These are phyloP conservation scores for Orthonevra nobilis DNA, from an alignment of 2,888 invertebrate species.

Conservation along the genomic window DNA sequence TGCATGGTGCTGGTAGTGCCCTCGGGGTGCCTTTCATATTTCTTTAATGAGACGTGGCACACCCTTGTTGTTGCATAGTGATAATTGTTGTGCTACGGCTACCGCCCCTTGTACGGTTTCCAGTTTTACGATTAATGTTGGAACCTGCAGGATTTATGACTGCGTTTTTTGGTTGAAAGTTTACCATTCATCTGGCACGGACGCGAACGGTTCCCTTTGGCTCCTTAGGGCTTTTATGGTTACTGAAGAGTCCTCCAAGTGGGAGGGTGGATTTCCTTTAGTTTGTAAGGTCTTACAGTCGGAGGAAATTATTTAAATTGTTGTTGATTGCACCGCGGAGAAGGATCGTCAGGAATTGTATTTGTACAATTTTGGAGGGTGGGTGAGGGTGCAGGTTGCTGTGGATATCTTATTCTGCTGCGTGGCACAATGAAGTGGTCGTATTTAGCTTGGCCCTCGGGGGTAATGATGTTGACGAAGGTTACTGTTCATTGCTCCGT, in stretches of 20 bases:
- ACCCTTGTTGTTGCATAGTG: conserved; percentile 57
- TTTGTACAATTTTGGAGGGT: conserved; percentile 4
- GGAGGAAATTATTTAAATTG: conserved; percentile 64
- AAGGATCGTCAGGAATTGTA: conserved; percentile 1
- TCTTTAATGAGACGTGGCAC: conserved; percentile 62
- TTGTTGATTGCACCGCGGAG: conserved; percentile 58
- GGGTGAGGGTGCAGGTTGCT: not conserved
- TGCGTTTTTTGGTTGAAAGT: conserved; percentile 57
- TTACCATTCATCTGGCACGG: conserved; percentile 55
- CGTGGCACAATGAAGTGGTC: conserved; percentile 40
- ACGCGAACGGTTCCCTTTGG: conserved; percentile 38
- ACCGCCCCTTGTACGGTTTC: conserved; percentile 12
- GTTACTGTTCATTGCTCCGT: conserved; percentile 50
- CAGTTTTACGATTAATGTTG: conserved; percentile 52
- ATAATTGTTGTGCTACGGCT: conserved; percentile 60
- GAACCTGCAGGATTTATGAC: conserved; percentile 58
- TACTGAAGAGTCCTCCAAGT: conserved; percentile 5
- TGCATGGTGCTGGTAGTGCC: conserved; percentile 33
- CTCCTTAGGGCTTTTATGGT: conserved; percentile 3
- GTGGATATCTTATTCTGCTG: conserved; percentile 44
- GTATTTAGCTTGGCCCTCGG: conserved; percentile 19
- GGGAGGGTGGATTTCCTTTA: conserved; percentile 8
- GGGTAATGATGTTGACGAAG: conserved; percentile 42
- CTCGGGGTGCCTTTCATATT: conserved; percentile 63
- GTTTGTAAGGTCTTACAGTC: conserved; percentile 32